Conservation (phyloP, 1,140 invertebrate species). For the Samia ricini region DNA sequence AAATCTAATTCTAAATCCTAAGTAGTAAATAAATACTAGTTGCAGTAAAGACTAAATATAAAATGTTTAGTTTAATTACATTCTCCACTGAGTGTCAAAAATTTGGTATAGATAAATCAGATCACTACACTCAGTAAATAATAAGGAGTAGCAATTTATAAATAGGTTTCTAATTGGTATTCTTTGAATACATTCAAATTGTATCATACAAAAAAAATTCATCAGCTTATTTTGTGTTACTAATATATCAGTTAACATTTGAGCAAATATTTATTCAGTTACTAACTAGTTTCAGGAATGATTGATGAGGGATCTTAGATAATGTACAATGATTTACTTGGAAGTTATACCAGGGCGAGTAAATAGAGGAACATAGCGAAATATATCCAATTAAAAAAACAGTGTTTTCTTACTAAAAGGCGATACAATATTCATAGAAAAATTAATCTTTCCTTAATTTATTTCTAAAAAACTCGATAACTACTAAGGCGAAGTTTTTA, state of each 20-base stretch:
- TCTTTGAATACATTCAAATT: neutral
- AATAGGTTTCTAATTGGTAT: neutral
- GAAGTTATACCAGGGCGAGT: neutral
- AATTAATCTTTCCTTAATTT: neutral
- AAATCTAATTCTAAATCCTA: neutral
- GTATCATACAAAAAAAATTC: too few relatives aligned
- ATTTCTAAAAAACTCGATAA: neutral
- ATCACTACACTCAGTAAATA: conserved; percentile 3
- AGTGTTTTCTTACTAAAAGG: neutral
- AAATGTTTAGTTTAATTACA: neutral
- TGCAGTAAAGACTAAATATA: neutral
- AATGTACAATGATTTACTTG: neutral
- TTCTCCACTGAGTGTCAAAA: neutral
- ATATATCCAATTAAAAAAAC: neutral
- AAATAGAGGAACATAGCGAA: neutral
- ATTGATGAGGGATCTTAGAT: neutral
- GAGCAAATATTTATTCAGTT: too few relatives aligned
- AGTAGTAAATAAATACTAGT: neutral
- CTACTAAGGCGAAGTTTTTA: neutral
- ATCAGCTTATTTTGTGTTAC: too few relatives aligned
- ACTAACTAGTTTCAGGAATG: neutral
- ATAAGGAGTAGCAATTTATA: conserved; percentile 7
- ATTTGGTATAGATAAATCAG: conserved; percentile 1
- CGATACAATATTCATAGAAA: neutral
- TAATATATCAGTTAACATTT: too few relatives aligned